phyloP scores from a whole-genome alignment of 2,113 vertebrate genomes.

The Suncus etruscus region DNA sequence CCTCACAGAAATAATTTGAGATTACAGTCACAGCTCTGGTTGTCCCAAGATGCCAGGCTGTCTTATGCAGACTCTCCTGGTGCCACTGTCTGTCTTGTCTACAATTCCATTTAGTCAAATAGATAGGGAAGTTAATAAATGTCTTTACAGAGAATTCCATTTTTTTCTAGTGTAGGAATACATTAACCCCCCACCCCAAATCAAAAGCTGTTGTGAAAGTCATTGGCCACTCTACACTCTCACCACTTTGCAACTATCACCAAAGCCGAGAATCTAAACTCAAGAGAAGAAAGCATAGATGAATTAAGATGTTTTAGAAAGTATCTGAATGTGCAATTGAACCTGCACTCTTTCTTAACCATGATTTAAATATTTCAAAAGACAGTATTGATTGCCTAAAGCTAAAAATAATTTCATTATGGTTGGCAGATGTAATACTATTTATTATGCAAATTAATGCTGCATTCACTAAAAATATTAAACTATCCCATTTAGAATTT shows the following conservation, averaged over 20 bases:
- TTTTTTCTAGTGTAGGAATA: conserved; percentile 15
- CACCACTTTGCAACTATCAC: background rate
- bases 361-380: conserved; percentile 58
- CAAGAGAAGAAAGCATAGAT: background rate
- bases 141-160: conserved; percentile 49
- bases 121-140: background rate
- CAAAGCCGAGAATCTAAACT: background rate
- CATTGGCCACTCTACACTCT: background rate
- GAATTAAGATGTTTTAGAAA: background rate
- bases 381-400: conserved; percentile 41
- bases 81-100: background rate
- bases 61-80: background rate
- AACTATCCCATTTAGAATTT: conserved; percentile 48
- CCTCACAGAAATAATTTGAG: conserved; percentile 52
- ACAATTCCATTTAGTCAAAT: background rate
- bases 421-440: conserved; percentile 63
- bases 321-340: conserved; percentile 2
- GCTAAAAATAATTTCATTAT: conserved; percentile 76
- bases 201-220: background rate
- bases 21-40: conserved; percentile 51
- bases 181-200: background rate
- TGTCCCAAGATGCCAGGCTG: conserved; percentile 54
- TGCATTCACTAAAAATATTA: conserved; percentile 62
- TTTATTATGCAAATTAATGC: conserved; percentile 66
- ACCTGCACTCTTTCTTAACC: background rate